These are phyloP conservation scores for Aepyceros melampus DNA, from an alignment of 2,113 vertebrate species.

Conservation along the genomic window DNA sequence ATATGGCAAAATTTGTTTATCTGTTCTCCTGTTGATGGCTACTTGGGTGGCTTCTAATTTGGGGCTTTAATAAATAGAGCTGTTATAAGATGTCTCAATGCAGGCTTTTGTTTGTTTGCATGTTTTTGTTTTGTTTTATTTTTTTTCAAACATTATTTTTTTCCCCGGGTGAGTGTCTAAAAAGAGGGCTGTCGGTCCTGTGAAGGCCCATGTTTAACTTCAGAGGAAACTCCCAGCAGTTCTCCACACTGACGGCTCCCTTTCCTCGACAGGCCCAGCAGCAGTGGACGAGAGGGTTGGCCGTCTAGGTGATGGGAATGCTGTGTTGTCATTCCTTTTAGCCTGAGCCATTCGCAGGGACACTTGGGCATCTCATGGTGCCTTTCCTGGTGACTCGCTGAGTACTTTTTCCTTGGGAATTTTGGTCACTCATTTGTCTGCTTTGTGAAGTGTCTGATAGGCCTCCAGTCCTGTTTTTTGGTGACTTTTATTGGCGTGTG, in stretches of 20 bases:
- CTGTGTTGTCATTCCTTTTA: not conserved
- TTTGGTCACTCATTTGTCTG: not conserved
- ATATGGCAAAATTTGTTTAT: not conserved
- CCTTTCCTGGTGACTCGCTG: not conserved
- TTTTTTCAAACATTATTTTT: not conserved
- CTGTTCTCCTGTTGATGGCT: not conserved
- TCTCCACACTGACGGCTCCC: not conserved
- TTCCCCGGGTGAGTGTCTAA: not conserved
- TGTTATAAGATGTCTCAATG: not conserved
- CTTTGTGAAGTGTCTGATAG: not conserved
- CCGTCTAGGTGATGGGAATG: not conserved
- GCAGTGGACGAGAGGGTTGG: not conserved
- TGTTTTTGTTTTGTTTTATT: not conserved
- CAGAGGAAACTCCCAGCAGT: not conserved
- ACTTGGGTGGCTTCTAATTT: not conserved
- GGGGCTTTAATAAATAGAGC: not conserved
- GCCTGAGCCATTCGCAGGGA: not conserved
- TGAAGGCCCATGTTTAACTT: not conserved
- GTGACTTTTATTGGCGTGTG: not conserved
- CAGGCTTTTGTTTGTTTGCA: not conserved
- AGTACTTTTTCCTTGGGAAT: not conserved
- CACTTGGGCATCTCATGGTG: not conserved
- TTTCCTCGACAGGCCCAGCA: not conserved
- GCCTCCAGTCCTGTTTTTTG: not conserved
- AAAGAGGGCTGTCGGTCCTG: not conserved